A percentile compares a stretch with the other conserved stretches of the same genome.
Evolutionary conservation across 2,888 invertebrate species (phyloP).

Genomic region (Limnephilus lunatus): DNA sequence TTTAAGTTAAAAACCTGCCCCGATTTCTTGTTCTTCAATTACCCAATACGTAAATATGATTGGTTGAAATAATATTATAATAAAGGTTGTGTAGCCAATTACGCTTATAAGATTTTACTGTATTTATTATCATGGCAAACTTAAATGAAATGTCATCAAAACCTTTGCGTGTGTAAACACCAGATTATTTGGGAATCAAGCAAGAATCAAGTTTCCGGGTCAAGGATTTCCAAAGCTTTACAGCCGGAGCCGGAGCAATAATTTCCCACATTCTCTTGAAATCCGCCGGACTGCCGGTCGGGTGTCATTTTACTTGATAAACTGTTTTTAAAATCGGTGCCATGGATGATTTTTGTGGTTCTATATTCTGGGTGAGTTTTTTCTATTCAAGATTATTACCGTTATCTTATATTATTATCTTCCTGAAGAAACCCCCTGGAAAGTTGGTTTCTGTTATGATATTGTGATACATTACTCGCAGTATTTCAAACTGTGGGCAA

Average conservation of each 20-base stretch:
- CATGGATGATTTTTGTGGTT: constrained; percentile 88
- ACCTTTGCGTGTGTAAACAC: constrained; percentile 9
- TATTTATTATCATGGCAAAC: background rate
- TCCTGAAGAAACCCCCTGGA: background rate
- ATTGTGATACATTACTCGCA: background rate
- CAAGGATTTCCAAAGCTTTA: constrained; percentile 24
- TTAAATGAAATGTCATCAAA: background rate
- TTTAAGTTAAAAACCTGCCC: no score
- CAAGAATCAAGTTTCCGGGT: constrained; percentile 22
- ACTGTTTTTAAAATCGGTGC: constrained; percentile 66
- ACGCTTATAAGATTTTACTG: background rate
- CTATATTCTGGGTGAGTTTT: constrained; percentile 87
- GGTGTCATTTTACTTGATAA: constrained; percentile 34
- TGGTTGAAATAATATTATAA: background rate
- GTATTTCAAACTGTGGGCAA: background rate
- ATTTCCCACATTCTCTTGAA: constrained; percentile 53
- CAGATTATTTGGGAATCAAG: background rate
- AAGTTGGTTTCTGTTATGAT: background rate
- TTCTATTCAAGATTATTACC: constrained; percentile 25
- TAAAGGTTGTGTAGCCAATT: background rate
- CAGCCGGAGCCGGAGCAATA: background rate
- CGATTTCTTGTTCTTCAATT: no score
- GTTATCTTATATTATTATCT: background rate
- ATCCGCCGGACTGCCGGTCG: constrained; percentile 49
- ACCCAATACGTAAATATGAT: background rate